Evolutionary conservation across 2,113 vertebrate species (phyloP).

Genomic region (Pristiophorus japonicus): DNA sequence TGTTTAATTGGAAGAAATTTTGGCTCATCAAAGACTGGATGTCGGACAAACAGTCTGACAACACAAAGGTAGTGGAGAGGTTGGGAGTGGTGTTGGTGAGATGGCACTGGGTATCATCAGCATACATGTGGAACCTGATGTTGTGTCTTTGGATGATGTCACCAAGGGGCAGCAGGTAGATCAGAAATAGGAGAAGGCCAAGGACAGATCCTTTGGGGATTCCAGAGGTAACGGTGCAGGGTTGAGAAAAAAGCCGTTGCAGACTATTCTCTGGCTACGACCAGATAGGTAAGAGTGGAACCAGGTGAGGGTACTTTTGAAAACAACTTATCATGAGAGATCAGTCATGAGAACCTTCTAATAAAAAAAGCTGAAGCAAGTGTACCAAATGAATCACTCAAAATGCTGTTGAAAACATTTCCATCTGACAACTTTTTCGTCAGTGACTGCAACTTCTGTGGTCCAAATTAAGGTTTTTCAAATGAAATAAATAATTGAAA

Average conservation of each 20-base stretch:
- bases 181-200: not conserved
- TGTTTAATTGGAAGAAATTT: too few relatives aligned
- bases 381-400: not conserved
- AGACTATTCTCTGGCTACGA: not conserved
- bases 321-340: not conserved
- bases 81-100: not conserved
- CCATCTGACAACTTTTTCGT: not conserved
- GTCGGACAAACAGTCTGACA: too few relatives aligned
- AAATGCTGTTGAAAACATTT: too few relatives aligned
- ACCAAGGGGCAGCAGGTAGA: not conserved
- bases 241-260: not conserved
- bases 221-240: not conserved
- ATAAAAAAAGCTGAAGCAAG: not conserved
- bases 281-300: not conserved
- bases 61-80: not conserved
- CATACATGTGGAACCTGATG: too few relatives aligned
- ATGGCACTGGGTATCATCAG: not conserved
- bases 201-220: not conserved
- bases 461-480: not conserved
- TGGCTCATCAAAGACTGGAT: too few relatives aligned
- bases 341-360: not conserved
- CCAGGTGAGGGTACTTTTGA: not conserved
- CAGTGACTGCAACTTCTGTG: too few relatives aligned
- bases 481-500: not conserved
- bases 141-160: not conserved